Evolutionary conservation across 2,113 vertebrate species (phyloP), one percentile per base, ranked within the genome.

Genomic region (Isurus oxyrinchus): DNA sequence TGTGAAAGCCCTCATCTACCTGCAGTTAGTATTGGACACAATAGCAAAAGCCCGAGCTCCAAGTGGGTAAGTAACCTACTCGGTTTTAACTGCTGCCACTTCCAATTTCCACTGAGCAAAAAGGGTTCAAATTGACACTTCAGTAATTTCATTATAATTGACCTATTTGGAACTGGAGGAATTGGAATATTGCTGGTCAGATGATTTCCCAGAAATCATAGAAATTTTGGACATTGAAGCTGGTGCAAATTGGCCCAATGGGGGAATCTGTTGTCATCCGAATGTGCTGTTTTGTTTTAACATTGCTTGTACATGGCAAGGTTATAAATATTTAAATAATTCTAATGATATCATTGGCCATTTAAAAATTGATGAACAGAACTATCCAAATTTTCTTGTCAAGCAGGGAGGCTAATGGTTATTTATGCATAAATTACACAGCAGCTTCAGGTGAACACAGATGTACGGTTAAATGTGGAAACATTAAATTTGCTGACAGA

Each of bases 121-220:
- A 53, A 87, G 19, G 49, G 44, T 87, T 87, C 49, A 87, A 87
- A 87, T 53, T 44, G 19, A 53, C 21, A 16, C 16, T 4, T 49
- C 23, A 44, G 49, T 87, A 87, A 87, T 87, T 44, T 53, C 84
- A 49, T 87, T 87, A 87, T 87, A 87, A 87, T 49, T 87, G 84
- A 87, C 84, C 84, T 53, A 87, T 49, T 49, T 44, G 53, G 16
- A 87, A 87, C 44, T 87, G 84, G 16, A 23, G 84, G 19, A 87
- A 44, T 49, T 49, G 44, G 49, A 87, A 49, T 27, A 87, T 87
- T 87, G 84, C 84, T 21, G 14, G 44, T 49, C 44, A 87, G 53
- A 49, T 53, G 23, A 21, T 16, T 87, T 87, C 19, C 84, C 44
- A 87, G 84, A 25, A 19, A 87, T 86, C 81, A 49, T 40, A 86